Evolutionary conservation across 1,140 invertebrate species (phyloP), one percentile per base, ranked within the genome.

Genomic region (Microplitis demolitor): DNA sequence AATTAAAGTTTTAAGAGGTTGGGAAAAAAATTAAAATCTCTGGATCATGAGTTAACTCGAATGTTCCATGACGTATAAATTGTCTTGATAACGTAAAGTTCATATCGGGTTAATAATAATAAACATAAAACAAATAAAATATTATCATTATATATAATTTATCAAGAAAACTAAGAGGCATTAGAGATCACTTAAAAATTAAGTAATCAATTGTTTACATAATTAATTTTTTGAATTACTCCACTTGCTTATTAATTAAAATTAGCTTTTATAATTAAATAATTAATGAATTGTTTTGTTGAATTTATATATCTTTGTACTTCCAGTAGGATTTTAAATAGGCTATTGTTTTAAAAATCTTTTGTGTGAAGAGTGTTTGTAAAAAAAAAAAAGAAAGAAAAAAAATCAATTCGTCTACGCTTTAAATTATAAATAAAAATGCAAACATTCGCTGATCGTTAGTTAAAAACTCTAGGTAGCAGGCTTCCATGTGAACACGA

Each of bases 281-380:
- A 60, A 60, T 61, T 67, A 37, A 45, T 62, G 45, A 39, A 54
- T 8, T 54, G 5, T 8, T 31, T 70, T 24, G 58, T 70, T 71
- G 45, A 67, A 4, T 53, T 56, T 60, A 61, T 60, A 60, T 14
- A 53, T 69, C 58, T 60, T 72, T 58, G 71, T 67, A 72, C 71
- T 72, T 72, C 66, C 64, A 71, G 60, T 58, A 14, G 11, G n/a
- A n/a, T 3, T 37, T 37, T n/a, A 61, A 50, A 50, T 50, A 8
- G 6, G 2, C 6, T 50, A 54, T 54, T 54, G 14, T 54, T n/a
- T 54, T 54, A 14, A 54, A 54, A 54, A 54, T 2, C 6, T 8
- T 8, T 54, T 54, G 51, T 54, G 11, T 14, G 6, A 50, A n/a
- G 13, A 16, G n/a, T n/a, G 14, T 54, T 54, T 54, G 51, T 66